Conservation (phyloP, 2,113 vertebrate species). For the Procapra przewalskii region DNA sequence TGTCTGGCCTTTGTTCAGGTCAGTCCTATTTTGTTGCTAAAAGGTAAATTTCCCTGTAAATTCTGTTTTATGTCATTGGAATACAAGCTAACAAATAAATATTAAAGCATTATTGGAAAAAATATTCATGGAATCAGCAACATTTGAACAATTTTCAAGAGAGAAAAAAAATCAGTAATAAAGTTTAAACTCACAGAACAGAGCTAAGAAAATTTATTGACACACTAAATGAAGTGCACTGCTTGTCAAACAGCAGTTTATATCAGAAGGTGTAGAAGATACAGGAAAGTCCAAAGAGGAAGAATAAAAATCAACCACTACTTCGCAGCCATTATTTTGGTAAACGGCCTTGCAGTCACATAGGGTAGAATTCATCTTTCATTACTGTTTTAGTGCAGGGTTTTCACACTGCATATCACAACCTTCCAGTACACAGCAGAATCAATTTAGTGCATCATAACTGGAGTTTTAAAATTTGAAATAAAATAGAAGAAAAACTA, state of each 20-base stretch:
- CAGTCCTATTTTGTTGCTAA: background rate
- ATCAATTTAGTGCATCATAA: background rate
- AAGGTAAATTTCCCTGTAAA: slow-evolving; percentile 7
- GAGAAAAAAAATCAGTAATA: background rate
- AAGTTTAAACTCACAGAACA: background rate
- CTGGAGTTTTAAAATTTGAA: background rate
- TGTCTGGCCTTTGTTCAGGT: background rate
- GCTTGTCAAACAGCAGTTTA: background rate
- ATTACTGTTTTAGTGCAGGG: background rate
- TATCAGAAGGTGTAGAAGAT: background rate
- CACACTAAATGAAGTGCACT: background rate
- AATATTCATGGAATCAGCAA: slow-evolving; percentile 15
- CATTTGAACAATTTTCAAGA: background rate
- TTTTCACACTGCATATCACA: background rate
- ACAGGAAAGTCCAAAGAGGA: background rate
- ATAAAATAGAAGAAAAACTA: background rate
- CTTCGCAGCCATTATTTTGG: background rate
- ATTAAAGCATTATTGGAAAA: background rate
- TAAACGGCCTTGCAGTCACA: background rate
- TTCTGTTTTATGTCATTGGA: slow-evolving; percentile 11
- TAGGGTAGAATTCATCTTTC: background rate
- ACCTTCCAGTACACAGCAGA: background rate
- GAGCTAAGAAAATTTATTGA: background rate
- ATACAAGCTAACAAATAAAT: background rate
- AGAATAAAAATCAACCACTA: background rate